Conservation (phyloP, 2,888 invertebrate species). For the Drosophila aldrichi region DNA sequence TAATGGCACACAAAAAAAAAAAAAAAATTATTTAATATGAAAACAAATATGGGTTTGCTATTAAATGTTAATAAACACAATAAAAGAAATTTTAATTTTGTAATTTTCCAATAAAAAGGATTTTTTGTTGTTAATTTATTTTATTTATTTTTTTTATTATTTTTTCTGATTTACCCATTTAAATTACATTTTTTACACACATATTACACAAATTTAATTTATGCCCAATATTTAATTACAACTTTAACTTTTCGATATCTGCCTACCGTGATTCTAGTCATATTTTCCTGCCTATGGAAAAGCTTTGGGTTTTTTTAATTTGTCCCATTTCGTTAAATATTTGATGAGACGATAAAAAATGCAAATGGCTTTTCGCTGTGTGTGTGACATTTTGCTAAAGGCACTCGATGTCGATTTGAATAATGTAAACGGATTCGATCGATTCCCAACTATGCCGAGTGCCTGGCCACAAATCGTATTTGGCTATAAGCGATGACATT, state of each 20-base stretch:
- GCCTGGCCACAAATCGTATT: constrained; percentile 33
- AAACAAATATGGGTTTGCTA: not conserved
- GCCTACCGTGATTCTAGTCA: not conserved
- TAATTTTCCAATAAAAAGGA: not conserved
- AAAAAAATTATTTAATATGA: not conserved
- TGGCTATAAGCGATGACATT: constrained; percentile 19
- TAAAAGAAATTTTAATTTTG: not conserved
- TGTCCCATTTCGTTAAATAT: constrained; percentile 7
- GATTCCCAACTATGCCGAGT: constrained; percentile 30
- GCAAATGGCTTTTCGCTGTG: not conserved
- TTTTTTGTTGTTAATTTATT: not conserved
- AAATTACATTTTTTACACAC: not conserved
- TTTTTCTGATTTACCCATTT: not conserved
- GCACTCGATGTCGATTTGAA: not conserved
- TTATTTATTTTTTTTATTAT: not conserved
- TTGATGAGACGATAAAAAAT: constrained; percentile 3
- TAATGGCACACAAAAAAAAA: not conserved
- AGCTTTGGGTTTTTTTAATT: not conserved
- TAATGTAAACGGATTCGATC: constrained; percentile 48
- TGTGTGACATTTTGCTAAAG: not conserved
- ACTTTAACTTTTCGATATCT: no score
- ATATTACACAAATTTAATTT: not conserved
- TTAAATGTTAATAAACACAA: not conserved
- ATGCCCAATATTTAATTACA: not conserved
- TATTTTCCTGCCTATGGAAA: not conserved